Conservation (phyloP, 1,140 invertebrate species). For the Drosophila kurseongensis region DNA sequence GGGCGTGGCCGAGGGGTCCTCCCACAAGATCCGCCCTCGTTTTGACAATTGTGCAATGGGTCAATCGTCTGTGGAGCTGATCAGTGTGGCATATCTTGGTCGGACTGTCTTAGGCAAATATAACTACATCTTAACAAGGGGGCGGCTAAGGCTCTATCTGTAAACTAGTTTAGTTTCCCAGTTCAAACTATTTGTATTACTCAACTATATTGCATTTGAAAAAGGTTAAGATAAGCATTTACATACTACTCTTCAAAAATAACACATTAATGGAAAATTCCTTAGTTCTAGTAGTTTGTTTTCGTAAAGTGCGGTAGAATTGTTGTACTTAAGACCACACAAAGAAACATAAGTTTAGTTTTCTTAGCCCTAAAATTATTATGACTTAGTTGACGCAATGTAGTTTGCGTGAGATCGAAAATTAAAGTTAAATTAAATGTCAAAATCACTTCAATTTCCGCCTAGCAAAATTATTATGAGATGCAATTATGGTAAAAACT, state of each 20-base stretch:
- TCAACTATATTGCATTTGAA: constrained; percentile 1
- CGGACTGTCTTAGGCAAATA: constrained; percentile 23
- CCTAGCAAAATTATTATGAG: constrained; percentile 1
- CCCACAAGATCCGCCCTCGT: constrained; percentile 8
- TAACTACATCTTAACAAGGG: constrained; percentile 12
- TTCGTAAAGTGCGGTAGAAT: no score
- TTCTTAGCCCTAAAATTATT: no score
- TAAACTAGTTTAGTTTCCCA: constrained; percentile 13
- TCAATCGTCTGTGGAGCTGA: constrained; percentile 12
- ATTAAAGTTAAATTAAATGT: neutral
- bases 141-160: neutral
- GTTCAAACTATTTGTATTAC: neutral
- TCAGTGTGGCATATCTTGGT: constrained; percentile 13
- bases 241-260: no score
- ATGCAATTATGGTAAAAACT: neutral
- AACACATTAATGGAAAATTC: no score
- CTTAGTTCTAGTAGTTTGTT: no score
- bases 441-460: neutral
- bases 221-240: neutral
- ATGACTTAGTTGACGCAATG: no score
- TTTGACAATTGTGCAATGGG: constrained; percentile 14
- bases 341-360: no score
- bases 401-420: no score
- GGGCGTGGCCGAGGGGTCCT: constrained; percentile 23
- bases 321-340: no score